Base-by-base conservation (phyloP, 2,888 invertebrate species). In the Temnothorax unifasciatus region DNA sequence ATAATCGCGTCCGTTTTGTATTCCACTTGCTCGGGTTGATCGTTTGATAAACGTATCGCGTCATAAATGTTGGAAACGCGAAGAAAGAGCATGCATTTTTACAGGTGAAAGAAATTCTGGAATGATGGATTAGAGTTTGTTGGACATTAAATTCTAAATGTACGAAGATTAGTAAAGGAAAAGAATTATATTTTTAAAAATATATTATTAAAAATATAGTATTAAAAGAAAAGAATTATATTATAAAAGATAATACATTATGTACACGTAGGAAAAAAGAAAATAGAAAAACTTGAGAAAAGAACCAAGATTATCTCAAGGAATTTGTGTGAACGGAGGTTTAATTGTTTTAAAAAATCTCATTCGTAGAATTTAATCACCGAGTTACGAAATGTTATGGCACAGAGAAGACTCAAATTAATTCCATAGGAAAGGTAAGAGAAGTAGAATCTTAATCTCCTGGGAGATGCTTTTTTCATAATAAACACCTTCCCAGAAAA, bases 311-410 rank as follows among this genome's bases (percentile, higher is more conserved):
- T 68, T 54, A 54, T 52, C 13, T 54, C 3, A 21, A 41, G n/a
- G 1, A 41, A 29, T 21, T 44, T 21, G 29, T 29, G 29, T 29
- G 2, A 64, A 11, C 34, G 5, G 21, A 63, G 34, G 54, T 76
- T 64, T n/a, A n/a, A n/a, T n/a, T 3, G 18, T 44, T 34, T 38
- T 3, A n/a, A 13, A 63, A 50, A 50, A 15, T 38, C 63, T 63
- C 2, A 41, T n/a, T 57, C 15, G 1, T 15, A n/a, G 41, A 77
- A 66, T 68, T 77, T 77, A 66, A 57, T 77, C 9, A 44, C n/a
- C 6, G 18, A 59, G 29, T 34, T 76, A 41, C 52, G 66, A 57
- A 64, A 66, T 21, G 21, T 21, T 21, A 21, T 21, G 21, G 21
- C 21, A 21, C 21, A 34, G 25, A 68, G 3, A 21, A 15, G 29